phyloP scores from a whole-genome alignment of 2,797 vertebrate species.

The Pempheris klunzingeri region DNA sequence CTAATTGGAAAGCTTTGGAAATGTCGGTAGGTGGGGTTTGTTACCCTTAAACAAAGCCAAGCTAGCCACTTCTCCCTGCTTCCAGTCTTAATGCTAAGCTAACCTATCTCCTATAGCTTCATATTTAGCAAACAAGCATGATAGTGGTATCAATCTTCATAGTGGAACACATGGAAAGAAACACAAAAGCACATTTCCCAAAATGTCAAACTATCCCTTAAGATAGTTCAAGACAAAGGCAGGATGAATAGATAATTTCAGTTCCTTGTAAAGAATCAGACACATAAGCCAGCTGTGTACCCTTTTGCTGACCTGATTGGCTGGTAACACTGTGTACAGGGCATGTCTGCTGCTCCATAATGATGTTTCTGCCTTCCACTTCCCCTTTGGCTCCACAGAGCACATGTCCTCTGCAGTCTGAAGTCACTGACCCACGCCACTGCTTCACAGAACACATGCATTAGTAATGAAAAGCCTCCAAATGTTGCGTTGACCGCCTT shows the following conservation, averaged over 20 bases:
- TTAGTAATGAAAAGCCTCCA: conserved; percentile 59
- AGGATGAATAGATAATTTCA: background rate
- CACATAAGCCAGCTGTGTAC: background rate
- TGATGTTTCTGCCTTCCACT: conserved; percentile 38
- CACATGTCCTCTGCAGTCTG: conserved; percentile 41
- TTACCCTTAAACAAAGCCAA: background rate
- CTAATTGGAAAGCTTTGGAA: background rate
- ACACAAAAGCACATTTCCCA: background rate
- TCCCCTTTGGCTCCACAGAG: conserved; percentile 25
- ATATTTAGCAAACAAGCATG: background rate
- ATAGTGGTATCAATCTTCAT: background rate
- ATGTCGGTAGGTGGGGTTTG: background rate
- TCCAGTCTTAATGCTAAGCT: conserved; percentile 8
- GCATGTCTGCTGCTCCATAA: conserved; percentile 14
- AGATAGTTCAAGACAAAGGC: conserved; percentile 4
- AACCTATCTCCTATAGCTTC: conserved; percentile 1
- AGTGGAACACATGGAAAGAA: background rate
- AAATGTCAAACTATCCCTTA: background rate
- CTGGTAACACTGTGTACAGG: background rate
- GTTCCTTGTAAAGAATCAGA: conserved; percentile 15
- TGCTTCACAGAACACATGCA: conserved; percentile 57
- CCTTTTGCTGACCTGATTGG: conserved; percentile 3
- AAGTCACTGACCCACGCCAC: conserved; percentile 53
- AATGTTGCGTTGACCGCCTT: conserved; percentile 1
- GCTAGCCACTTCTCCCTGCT: background rate